Conservation (phyloP, 2,888 invertebrate species). For the Fragum fragum region DNA sequence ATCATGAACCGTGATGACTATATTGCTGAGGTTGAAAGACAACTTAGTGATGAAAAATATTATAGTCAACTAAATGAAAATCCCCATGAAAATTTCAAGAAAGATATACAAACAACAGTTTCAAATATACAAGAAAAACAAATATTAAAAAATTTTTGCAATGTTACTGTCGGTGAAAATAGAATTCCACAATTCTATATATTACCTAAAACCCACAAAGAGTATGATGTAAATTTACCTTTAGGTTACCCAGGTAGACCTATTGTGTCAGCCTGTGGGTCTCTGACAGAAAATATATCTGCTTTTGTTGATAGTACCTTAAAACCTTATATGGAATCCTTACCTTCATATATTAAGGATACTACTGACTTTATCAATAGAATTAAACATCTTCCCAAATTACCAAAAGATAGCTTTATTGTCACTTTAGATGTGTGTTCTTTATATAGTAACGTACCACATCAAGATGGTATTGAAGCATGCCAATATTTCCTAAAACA, state of each 20-base stretch:
- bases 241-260: constrained; percentile 30
- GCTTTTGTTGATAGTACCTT: constrained; percentile 13
- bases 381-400: background rate
- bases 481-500: constrained; percentile 17
- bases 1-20: constrained; percentile 35
- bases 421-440: constrained; percentile 27
- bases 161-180: background rate
- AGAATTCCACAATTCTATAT: constrained; percentile 34
- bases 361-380: constrained; percentile 11
- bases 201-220: constrained; percentile 27
- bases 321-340: constrained; percentile 24
- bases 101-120: no score
- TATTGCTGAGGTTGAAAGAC: constrained; percentile 24
- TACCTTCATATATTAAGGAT: constrained; percentile 30
- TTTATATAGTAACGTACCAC: constrained; percentile 28
- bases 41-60: constrained; percentile 5
- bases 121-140: no score
- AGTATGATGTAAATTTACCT: background rate
- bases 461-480: constrained; percentile 34
- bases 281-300: constrained; percentile 27
- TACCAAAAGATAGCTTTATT: constrained; percentile 17
- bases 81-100: no score
- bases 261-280: constrained; percentile 28
- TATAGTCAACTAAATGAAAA: background rate
- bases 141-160: no score